Percentiles rank a stretch among this genome's conserved stretches.
Conservation (phyloP, 2,113 vertebrate genomes). For the Ramphastos sulfuratus region DNA sequence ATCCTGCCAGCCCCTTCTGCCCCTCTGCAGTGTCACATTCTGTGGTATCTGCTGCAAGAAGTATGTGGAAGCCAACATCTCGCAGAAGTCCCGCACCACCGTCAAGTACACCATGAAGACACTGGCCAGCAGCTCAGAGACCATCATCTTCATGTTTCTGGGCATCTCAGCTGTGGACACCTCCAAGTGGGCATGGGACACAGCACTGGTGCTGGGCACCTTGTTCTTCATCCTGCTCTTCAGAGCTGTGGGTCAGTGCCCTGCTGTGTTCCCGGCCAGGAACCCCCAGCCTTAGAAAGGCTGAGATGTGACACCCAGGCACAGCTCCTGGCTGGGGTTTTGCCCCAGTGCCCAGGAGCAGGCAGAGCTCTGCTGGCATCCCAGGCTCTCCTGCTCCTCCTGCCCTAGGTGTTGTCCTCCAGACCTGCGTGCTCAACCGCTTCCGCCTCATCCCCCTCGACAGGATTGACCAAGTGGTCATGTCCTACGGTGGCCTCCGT, state of each 20-base stretch:
- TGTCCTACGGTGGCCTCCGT: slow-evolving; percentile 95
- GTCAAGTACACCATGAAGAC: slow-evolving; percentile 99
- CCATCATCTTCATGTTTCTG: slow-evolving; percentile 97
- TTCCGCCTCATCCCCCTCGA: slow-evolving; percentile 93
- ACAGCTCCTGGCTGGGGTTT: not conserved
- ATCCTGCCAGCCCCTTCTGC: not conserved
- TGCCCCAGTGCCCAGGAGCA: not conserved
- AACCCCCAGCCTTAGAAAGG: not conserved
- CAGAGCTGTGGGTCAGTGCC: slow-evolving; percentile 87
- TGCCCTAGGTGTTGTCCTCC: slow-evolving; percentile 87
- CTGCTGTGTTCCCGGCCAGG: not conserved
- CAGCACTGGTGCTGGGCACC: slow-evolving; percentile 90
- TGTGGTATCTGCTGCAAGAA: slow-evolving; percentile 96
- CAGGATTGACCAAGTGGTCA: slow-evolving; percentile 96
- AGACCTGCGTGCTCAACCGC: slow-evolving; percentile 92
- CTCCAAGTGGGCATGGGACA: slow-evolving; percentile 98
- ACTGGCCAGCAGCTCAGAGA: slow-evolving; percentile 93
- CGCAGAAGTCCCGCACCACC: slow-evolving; percentile 94
- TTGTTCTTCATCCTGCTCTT: slow-evolving; percentile 94
- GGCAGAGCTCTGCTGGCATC: not conserved
- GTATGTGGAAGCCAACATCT: slow-evolving; percentile 98
- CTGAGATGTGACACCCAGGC: not conserved
- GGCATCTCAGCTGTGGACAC: slow-evolving; percentile 96
- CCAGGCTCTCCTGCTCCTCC: slow-evolving; percentile 42
- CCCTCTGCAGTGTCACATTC: slow-evolving; percentile 86